Evolutionary conservation across 2,888 invertebrate species (phyloP).

Genomic region (Xestia xanthographa): DNA sequence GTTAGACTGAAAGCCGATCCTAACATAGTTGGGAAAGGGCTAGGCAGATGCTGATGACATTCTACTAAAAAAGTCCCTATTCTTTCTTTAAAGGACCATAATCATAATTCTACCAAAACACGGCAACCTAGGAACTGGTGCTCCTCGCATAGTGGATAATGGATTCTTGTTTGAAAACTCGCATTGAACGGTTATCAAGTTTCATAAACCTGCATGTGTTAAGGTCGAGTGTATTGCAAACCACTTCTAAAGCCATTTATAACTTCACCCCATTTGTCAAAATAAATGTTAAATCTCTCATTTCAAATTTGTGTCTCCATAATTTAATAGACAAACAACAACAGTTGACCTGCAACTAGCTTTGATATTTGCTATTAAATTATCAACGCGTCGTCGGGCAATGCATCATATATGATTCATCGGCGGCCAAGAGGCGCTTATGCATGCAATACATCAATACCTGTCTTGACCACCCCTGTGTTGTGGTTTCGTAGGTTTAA

Average conservation of each 20-base stretch:
- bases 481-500: slow-evolving; percentile 37
- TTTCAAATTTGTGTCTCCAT: background rate
- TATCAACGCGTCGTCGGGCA: slow-evolving; percentile 25
- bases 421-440: slow-evolving; percentile 37
- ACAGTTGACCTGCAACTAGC: slow-evolving; percentile 13
- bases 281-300: background rate
- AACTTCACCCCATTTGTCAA: background rate
- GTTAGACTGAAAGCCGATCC: too few relatives aligned
- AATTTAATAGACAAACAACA: background rate
- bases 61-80: background rate
- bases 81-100: background rate
- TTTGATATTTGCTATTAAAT: slow-evolving; percentile 33
- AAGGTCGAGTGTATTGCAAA: background rate
- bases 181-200: background rate
- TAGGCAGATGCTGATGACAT: background rate
- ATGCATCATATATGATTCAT: slow-evolving; percentile 59
- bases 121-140: background rate
- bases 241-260: background rate
- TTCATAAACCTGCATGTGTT: background rate
- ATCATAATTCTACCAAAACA: background rate
- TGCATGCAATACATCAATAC: slow-evolving; percentile 58
- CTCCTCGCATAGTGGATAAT: background rate
- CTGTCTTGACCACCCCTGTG: slow-evolving; percentile 46
- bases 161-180: background rate
- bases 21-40: background rate